Evolutionary conservation across 1,140 invertebrate species (phyloP), one percentile per base, ranked within the genome.

Genomic region (Nomia melanderi): DNA sequence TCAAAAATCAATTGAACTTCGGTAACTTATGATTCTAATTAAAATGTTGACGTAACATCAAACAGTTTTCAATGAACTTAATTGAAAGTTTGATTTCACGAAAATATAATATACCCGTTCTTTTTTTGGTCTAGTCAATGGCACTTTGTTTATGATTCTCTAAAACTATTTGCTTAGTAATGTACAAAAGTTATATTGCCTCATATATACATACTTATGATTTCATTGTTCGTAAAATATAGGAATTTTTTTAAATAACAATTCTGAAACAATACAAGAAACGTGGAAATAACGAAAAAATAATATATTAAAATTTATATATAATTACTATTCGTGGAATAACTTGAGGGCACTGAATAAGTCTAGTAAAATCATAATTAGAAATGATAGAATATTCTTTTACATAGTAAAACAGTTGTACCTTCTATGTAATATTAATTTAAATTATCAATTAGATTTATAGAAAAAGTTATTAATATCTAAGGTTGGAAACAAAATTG

Each of bases 91-190:
- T 50, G 25, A 25, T 77, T 77, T 81, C 31, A 12, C 56, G 60
- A 69, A 72, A 39, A 39, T 56, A 59, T 81, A 75, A 65, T 74
- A 27, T 77, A 53, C 59, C 73, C 36, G 36, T 79, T 81, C 77
- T 79, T 83, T 83, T 36, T 77, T 77, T 75, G 83, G 79, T 87
- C 87, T 87, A 88, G 87, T 88, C 87, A 88, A 79, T 78, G 73
- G 77, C 78, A 69, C 70, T 81, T 79, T 62, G 27, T 75, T 70
- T 50, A 63, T 50, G 57, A 44, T 62, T 53, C 23, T 62, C 44
- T 33, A 25, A 77, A 69, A 14, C 12, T 59, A 76, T 60, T 76
- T 76, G 64, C 41, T 70, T 77, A 77, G 20, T 47, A 39, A 54
- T 56, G 29, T 67, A 23, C 44, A n/a, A 53, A 60, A 62, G 41